Conservation (phyloP, 1,140 invertebrate species). For the Procambarus virginalis region DNA sequence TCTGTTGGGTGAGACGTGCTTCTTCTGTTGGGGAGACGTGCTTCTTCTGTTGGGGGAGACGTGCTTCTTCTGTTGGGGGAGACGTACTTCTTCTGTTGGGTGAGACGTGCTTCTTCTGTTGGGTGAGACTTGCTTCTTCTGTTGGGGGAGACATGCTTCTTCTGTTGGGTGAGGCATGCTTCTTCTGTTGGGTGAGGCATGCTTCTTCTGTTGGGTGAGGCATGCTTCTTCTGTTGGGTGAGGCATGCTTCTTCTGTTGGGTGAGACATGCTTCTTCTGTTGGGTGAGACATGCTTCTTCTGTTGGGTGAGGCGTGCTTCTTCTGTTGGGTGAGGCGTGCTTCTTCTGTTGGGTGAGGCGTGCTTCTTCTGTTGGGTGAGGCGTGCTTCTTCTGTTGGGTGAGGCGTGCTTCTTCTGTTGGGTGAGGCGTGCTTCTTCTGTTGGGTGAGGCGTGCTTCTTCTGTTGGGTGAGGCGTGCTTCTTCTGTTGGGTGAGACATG, state of each 20-base stretch:
- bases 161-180: too few relatives aligned
- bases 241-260: neutral
- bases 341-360: neutral
- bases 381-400: neutral
- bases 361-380: neutral
- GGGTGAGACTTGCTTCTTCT: neutral
- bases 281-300: neutral
- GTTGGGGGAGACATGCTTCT: too few relatives aligned
- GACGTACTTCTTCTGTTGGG: neutral
- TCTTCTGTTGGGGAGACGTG: neutral
- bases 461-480: too few relatives aligned
- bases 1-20: neutral
- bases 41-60: neutral
- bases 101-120: neutral
- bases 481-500: too few relatives aligned
- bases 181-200: too few relatives aligned
- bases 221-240: neutral
- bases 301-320: neutral
- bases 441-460: too few relatives aligned
- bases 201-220: too few relatives aligned
- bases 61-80: neutral
- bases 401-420: neutral
- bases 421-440: too few relatives aligned
- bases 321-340: neutral
- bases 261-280: neutral